Conservation (phyloP, 92 coral and sea anemone species). For the Plumapathes pennacea region DNA sequence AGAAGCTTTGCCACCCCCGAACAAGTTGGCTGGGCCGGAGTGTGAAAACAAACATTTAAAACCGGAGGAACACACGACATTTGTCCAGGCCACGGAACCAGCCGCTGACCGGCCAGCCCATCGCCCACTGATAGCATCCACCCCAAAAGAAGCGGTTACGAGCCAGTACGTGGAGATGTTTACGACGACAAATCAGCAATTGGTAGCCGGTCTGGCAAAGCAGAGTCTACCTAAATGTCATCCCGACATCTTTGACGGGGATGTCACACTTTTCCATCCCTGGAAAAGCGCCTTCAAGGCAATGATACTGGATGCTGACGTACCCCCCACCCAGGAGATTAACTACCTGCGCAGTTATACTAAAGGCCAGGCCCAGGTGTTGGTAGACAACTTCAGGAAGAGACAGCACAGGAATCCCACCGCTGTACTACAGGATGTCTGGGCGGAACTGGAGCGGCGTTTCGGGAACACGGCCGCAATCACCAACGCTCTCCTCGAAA, state of each 20-base stretch:
- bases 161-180: conserved; percentile 6
- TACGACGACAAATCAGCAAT: conserved; percentile 18
- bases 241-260: conserved; percentile 40
- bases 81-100: no score
- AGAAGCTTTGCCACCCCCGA: no score
- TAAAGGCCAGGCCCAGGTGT: conserved; percentile 26
- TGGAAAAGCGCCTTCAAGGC: conserved; percentile 35
- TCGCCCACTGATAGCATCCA: no score
- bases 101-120: no score
- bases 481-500: conserved; percentile 18
- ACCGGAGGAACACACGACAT: no score
- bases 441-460: conserved; percentile 45
- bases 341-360: conserved; percentile 27
- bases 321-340: conserved; percentile 22
- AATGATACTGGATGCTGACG: conserved; percentile 35
- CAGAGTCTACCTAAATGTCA: conserved; percentile 46
- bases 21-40: no score
- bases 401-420: conserved; percentile 27
- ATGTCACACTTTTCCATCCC: conserved; percentile 31
- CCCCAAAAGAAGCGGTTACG: neutral
- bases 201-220: conserved; percentile 14
- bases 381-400: conserved; percentile 41
- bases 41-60: no score
- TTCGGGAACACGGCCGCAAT: conserved; percentile 49
- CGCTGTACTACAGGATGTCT: conserved; percentile 20